Percentiles rank a stretch among this genome's conserved stretches.
Conservation (phyloP, 2,888 invertebrate species). For the Malthinus seriepunctatus region DNA sequence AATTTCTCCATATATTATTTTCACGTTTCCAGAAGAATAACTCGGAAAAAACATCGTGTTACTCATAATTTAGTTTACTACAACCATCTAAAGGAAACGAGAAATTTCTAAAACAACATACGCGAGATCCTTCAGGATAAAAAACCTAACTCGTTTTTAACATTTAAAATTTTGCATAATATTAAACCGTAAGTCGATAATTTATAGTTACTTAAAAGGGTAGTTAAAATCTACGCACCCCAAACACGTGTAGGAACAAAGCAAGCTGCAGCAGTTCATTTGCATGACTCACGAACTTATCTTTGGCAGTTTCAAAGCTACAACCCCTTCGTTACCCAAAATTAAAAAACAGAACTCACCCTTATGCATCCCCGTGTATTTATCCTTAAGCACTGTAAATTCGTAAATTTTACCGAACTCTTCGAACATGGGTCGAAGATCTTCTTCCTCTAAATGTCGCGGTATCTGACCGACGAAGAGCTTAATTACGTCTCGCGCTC, state of each 20-base stretch:
- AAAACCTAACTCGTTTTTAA: no score
- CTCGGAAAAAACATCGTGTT: slow-evolving; percentile 2
- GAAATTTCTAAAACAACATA: neutral
- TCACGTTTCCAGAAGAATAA: neutral
- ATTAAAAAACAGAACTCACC: slow-evolving; percentile 58
- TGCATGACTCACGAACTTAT: slow-evolving; percentile 32
- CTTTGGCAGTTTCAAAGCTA: slow-evolving; percentile 3
- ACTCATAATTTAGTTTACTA: slow-evolving; percentile 4
- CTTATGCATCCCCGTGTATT: slow-evolving; percentile 95
- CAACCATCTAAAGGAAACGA: neutral
- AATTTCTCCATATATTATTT: neutral
- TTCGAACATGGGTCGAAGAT: slow-evolving; percentile 88
- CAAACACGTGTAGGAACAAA: slow-evolving; percentile 29
- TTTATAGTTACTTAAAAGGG: slow-evolving; percentile 7
- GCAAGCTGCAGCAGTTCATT: slow-evolving; percentile 30
- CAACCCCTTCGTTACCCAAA: slow-evolving; percentile 10
- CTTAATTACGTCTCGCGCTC: slow-evolving; percentile 66
- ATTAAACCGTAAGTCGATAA: slow-evolving; percentile 1
- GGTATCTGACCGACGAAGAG: slow-evolving; percentile 94
- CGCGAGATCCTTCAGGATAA: no score
- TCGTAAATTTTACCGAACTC: slow-evolving; percentile 93
- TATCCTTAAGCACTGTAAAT: slow-evolving; percentile 91
- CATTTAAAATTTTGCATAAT: neutral
- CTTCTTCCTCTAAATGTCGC: slow-evolving; percentile 83
- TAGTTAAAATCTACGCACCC: slow-evolving; percentile 11